Evolutionary conservation across 2,888 invertebrate genomes (phyloP), one percentile per base, ranked within the genome.

Genomic region (Stegophylla sp.): DNA sequence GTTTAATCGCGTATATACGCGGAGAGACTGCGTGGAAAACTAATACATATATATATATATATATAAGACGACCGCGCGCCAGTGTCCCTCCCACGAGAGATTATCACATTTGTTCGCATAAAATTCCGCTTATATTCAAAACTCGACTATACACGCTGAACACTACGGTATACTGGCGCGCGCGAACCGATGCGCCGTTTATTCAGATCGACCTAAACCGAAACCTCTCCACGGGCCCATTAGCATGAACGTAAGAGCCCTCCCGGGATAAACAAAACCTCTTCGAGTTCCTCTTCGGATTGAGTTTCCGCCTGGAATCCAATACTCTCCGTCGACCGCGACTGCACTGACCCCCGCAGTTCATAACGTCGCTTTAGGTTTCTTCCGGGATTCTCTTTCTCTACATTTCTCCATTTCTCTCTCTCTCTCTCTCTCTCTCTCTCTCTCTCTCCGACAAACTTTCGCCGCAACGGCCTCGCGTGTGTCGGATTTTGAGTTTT

Each of bases 211-310:
- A 79, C 69, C 79, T 26, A 28, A 9, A 13, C 75, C 23, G 26
- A 63, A 71, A 79, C 71, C 79, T 79, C 79, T 79, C 61, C 23
- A n/a, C n/a, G 71, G 79, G 41, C 61, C 79, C 79, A 71, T 79
- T 76, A 69, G 79, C 71, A 71, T 71, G 79, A 51, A 71, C 79
- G 48, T 79, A 79, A 79, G 48, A 41, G 79, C 61, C 20, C 79
- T 79, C 79, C 23, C 61, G 71, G 79, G 79, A 71, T 79, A 79
- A 79, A 79, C 79, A 79, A 79, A 79, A 79, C 63, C 69, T 59
- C 34, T 17, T 71, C 71, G 71, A 79, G 61, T 79, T 59, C 59
- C 48, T 61, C 79, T 79, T 71, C 63, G 61, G 79, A 79, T 79
- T 71, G 71, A 79, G 79, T 79, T 79, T 63, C 69, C 61, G 41